A percentile compares a stretch with the other conserved stretches of the same genome.
Conservation (phyloP, 2,797 vertebrate species). For the Melanotaenia parkinsoni region DNA sequence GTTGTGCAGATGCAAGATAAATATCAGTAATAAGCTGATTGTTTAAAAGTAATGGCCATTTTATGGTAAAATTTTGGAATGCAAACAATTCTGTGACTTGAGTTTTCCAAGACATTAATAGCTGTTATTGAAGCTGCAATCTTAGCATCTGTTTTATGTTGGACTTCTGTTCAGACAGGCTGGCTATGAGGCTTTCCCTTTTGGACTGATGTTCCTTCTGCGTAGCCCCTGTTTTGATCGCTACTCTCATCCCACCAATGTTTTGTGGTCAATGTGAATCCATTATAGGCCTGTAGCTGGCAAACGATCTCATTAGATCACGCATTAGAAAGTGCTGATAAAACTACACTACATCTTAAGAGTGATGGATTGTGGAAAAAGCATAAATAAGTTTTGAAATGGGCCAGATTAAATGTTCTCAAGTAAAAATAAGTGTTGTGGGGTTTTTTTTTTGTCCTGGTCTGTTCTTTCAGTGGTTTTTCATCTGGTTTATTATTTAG, state of each 20-base stretch:
- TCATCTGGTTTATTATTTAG: slow-evolving; percentile 51
- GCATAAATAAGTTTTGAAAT: slow-evolving; percentile 34
- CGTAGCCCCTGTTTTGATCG: slow-evolving; percentile 54
- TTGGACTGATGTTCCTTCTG: slow-evolving; percentile 42
- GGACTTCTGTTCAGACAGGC: slow-evolving; percentile 49
- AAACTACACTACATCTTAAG: slow-evolving; percentile 48
- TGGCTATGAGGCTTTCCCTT: slow-evolving; percentile 22
- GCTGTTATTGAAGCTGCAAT: slow-evolving; percentile 62
- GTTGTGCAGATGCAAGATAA: neutral
- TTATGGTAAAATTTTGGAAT: slow-evolving; percentile 44
- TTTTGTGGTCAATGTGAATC: slow-evolving; percentile 60
- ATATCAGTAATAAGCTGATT: slow-evolving; percentile 29
- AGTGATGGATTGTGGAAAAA: slow-evolving; percentile 63
- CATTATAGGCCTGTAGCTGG: slow-evolving; percentile 48
- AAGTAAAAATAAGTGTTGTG: slow-evolving; percentile 29
- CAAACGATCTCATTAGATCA: slow-evolving; percentile 56
- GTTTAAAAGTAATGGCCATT: slow-evolving; percentile 41
- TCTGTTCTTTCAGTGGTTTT: slow-evolving; percentile 52
- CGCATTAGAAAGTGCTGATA: slow-evolving; percentile 62
- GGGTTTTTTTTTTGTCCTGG: neutral
- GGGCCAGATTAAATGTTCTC: slow-evolving; percentile 52
- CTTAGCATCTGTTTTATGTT: slow-evolving; percentile 60
- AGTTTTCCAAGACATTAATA: slow-evolving; percentile 56
- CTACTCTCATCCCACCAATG: slow-evolving; percentile 56
- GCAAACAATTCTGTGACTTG: slow-evolving; percentile 52